Base-by-base conservation (phyloP, 2,113 vertebrate species). In the Noturus placidus region DNA sequence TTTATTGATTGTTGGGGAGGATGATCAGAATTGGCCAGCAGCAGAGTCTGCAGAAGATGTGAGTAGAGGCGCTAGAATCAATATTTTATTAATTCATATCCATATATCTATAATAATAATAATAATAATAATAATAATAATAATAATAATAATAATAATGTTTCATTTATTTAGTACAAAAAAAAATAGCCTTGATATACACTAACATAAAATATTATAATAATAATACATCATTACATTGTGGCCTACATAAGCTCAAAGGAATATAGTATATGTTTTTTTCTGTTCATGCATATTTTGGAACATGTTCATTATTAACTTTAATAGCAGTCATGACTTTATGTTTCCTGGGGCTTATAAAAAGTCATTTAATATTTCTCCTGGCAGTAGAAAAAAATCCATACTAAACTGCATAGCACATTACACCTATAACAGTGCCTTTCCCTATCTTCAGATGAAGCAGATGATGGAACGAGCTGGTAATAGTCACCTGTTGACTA, bases 21-120 rank as follows among this genome's bases (percentile, higher is more conserved):
- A 96, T 38, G 95, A 96, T 90, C 94, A 95, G 84, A 96, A 94
- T 92, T 94, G 93, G 92, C 90, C 95, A 0, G 17, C 94, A 13
- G 0, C 8, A 0, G 95, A 95, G 78, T 95, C 94, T 74, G 94
- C 94, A 35, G 11, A 86, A 54, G 95, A 96, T 42, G 95, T 96
- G 87, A 93, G 93, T 92, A 78, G 2, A 57, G 5, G 54, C 14
- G 3, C 30, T 20, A 30, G 22, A 22, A 78, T 72, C 17, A 27
- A 25, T 30, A 46, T 59, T 76, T 84, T 57, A 46, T 27, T 76
- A 0, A 76, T 85, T 61, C 9, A 15, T 46, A 61, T 74, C 38
- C 3, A 56, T 5, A 27, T 57, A 20, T 56, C 17, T 42, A n/a
- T 7, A 83, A 15, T 67, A 38, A 25, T 22, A 46, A 30, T 33